Conservation (phyloP, 2,113 vertebrate species). For the Syngnathus scovelli region DNA sequence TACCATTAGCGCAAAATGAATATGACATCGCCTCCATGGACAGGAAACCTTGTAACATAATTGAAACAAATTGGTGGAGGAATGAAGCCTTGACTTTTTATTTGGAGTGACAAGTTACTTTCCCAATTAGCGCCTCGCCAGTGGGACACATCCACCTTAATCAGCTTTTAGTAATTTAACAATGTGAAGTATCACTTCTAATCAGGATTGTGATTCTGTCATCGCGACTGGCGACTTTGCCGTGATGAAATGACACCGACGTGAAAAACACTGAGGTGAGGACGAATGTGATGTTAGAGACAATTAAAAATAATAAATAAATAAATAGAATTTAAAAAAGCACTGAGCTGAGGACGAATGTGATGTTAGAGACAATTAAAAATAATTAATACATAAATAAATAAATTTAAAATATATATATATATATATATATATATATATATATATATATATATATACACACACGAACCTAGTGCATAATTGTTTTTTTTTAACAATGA, state of each 20-base stretch:
- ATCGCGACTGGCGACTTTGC: not conserved
- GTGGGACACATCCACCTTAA: slow-evolving; percentile 2
- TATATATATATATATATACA: too few species aligned
- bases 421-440: too few species aligned
- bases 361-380: too few species aligned
- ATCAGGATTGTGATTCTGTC: not conserved
- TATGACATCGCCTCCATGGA: slow-evolving; percentile 15
- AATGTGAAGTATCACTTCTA: not conserved
- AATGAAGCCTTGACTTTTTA: slow-evolving; percentile 6
- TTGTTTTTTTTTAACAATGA: too few species aligned
- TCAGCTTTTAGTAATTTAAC: slow-evolving; percentile 1
- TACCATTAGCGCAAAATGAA: slow-evolving; percentile 18
- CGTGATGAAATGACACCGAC: not conserved
- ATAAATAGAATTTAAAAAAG: too few species aligned
- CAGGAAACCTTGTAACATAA: not conserved
- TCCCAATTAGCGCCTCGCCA: not conserved
- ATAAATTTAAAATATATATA: too few species aligned
- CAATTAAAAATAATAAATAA: not conserved
- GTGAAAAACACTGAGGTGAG: not conserved
- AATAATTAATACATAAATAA: too few species aligned
- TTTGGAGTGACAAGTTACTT: slow-evolving; percentile 6
- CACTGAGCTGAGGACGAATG: too few species aligned
- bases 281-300: not conserved
- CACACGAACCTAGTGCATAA: too few species aligned
- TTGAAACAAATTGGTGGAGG: slow-evolving; percentile 14